A percentile compares a stretch with the other conserved stretches of the same genome.
phyloP scores from a whole-genome alignment of 2,797 vertebrate species.

The Ispidina lecontei region DNA sequence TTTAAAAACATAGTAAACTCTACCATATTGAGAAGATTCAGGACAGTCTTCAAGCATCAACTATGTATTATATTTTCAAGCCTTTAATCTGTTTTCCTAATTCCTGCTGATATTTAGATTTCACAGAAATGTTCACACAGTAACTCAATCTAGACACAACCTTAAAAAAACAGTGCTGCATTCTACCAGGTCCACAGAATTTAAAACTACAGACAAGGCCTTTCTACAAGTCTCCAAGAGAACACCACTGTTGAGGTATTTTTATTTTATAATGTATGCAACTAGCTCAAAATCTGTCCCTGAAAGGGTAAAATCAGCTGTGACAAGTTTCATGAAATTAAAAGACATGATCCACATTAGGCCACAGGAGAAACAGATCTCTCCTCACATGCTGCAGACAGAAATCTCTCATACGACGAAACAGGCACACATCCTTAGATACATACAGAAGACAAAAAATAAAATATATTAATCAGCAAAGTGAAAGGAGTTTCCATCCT shows the following conservation, averaged over 20 bases:
- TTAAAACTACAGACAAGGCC: not conserved
- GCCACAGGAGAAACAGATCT: not conserved
- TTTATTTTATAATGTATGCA: not conserved
- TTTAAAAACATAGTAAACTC: not conserved
- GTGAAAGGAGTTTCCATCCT: not conserved
- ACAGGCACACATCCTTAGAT: not conserved
- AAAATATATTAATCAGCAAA: not conserved
- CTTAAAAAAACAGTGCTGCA: not conserved
- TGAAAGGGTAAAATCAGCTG: not conserved
- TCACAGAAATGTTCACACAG: slow-evolving; percentile 39
- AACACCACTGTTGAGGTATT: not conserved
- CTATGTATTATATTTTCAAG: slow-evolving; percentile 42
- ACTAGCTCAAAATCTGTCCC: not conserved
- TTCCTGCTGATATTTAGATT: slow-evolving; percentile 51
- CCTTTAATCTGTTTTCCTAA: slow-evolving; percentile 24
- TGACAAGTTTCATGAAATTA: not conserved
- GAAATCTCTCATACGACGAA: not conserved
- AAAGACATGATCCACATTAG: not conserved
- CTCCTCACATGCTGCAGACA: not conserved
- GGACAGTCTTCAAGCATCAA: not conserved
- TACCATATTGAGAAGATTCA: not conserved
- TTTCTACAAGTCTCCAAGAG: not conserved
- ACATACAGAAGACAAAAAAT: not conserved
- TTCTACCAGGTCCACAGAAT: not conserved
- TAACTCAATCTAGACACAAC: not conserved